phyloP scores from a whole-genome alignment of 2,113 vertebrate species.

The Odocoileus virginianus region DNA sequence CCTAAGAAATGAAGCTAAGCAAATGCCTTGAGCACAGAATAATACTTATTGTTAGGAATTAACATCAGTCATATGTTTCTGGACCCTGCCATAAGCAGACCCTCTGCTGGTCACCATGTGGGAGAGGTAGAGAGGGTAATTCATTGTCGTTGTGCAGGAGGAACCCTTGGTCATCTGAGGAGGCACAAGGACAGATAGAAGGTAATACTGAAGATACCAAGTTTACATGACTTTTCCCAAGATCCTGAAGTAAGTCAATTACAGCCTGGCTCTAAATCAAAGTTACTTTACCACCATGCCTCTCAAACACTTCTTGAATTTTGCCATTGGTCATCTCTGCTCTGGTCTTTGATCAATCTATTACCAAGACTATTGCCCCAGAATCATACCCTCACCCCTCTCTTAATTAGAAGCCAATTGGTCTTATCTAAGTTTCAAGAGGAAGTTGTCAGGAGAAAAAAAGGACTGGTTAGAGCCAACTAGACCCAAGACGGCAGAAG shows the following conservation, averaged over 20 bases:
- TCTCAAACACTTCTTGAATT: background rate
- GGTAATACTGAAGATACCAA: background rate
- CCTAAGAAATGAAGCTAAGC: background rate
- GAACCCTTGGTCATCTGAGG: background rate
- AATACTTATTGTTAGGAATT: background rate
- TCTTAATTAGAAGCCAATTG: background rate
- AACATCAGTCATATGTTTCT: background rate
- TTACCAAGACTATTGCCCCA: background rate
- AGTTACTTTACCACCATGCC: background rate
- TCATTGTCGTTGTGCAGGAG: background rate
- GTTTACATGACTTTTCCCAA: background rate
- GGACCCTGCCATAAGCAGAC: background rate
- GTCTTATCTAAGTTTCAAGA: background rate
- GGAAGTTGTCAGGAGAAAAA: background rate
- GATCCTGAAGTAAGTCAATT: background rate
- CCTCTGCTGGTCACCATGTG: too few species aligned
- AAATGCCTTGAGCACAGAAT: background rate
- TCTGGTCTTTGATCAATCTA: background rate
- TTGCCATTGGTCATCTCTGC: background rate
- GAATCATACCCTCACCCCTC: background rate
- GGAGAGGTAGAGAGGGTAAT: background rate
- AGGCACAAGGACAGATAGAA: background rate
- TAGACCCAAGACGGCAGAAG: background rate
- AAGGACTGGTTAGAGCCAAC: background rate
- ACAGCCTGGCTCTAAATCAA: background rate